Percentiles rank a stretch among this genome's conserved stretches.
These are phyloP conservation scores for Pica pica DNA, from an alignment of 2,113 vertebrate species.

Conservation along the genomic window DNA sequence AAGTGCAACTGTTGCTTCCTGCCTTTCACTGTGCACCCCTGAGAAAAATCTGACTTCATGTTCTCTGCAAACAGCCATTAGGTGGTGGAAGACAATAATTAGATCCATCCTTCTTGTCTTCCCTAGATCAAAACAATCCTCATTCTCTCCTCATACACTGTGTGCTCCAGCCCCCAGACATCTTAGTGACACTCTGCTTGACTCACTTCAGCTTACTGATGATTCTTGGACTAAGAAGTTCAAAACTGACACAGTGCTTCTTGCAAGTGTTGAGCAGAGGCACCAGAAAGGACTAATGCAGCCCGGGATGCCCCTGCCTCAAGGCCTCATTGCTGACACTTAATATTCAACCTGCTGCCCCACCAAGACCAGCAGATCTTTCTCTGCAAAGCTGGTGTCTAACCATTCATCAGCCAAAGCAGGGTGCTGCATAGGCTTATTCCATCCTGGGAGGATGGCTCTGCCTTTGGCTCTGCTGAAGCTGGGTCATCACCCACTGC, in stretches of 20 bases:
- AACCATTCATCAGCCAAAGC: background rate
- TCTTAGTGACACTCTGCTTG: background rate
- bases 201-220: background rate
- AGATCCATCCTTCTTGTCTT: background rate
- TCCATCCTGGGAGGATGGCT: background rate
- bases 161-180: background rate
- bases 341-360: background rate
- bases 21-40: background rate
- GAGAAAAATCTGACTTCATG: background rate
- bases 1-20: background rate
- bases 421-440: background rate
- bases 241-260: background rate
- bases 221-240: background rate
- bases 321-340: background rate
- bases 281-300: background rate
- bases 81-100: background rate
- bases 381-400: background rate
- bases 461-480: background rate
- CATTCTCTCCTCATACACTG: background rate
- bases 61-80: background rate
- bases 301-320: background rate
- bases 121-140: constrained; percentile 1
- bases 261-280: background rate
- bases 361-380: background rate
- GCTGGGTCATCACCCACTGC: background rate